A percentile compares a stretch with the other conserved stretches of the same genome.
Conservation (phyloP, 2,888 invertebrate species). For the Drosophila siamana region DNA sequence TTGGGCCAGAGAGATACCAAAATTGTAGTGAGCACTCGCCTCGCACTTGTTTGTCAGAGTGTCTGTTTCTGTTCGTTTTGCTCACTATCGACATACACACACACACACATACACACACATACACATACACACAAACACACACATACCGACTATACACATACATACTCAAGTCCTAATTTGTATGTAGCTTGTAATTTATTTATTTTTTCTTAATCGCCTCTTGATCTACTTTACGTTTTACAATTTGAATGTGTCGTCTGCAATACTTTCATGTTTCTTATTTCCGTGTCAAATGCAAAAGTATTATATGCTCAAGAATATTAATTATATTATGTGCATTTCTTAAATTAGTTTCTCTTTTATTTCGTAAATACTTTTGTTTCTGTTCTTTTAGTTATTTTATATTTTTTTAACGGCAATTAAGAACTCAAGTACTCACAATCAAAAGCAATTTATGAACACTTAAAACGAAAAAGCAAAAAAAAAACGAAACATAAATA, state of each 20-base stretch:
- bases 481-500: conserved; percentile 1
- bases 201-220: conserved; percentile 51
- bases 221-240: conserved; percentile 21
- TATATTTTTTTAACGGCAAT: conserved; percentile 31
- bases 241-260: conserved; percentile 37
- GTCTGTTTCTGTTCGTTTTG: conserved; percentile 62
- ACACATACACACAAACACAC: conserved; percentile 20
- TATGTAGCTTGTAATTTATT: conserved; percentile 76
- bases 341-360: conserved; percentile 42
- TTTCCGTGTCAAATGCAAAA: conserved; percentile 53
- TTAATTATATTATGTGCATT: conserved; percentile 52
- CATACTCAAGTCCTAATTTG: conserved; percentile 64
- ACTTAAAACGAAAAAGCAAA: conserved; percentile 36
- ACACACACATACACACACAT: conserved; percentile 28
- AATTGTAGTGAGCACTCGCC: conserved; percentile 64
- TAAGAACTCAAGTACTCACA: conserved; percentile 56
- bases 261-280: conserved; percentile 15
- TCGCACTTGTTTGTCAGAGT: conserved; percentile 70
- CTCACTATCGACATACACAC: conserved; percentile 43
- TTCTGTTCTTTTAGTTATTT: conserved; percentile 9
- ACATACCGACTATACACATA: conserved; percentile 26
- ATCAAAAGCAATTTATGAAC: conserved; percentile 63
- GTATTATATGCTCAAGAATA: conserved; percentile 75
- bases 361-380: conserved; percentile 26
- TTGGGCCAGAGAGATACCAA: conserved; percentile 32